Evolutionary conservation across 1,140 invertebrate species (phyloP), one percentile per base, ranked within the genome.

Genomic region (Drosophila azteca): DNA sequence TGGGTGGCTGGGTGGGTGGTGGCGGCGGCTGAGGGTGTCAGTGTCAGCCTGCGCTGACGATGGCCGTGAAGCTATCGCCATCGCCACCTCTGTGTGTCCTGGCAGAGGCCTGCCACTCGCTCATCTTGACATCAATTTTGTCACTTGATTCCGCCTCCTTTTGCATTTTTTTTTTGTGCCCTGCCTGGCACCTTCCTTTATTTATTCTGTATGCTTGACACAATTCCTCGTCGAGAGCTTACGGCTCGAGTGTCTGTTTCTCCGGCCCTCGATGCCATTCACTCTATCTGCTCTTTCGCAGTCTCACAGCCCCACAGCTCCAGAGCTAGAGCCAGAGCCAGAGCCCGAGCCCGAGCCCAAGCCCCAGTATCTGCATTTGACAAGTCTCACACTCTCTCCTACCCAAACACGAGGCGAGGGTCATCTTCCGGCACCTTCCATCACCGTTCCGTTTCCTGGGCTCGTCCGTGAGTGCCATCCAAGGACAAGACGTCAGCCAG

Each of bases 81-180:
- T 39, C 39, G 22, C 43, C 64, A 35, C 52, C 24, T 45, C 52
- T 24, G 22, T 24, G 22, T 39, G 46, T 22, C 50, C 53, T 69
- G 76, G 48, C 61, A 57, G 44, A 31, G 51, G 31, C 31, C 41
- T 51, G 55, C 55, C 67, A 65, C 63, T 61, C 64, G 61, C 77
- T 63, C 82, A 84, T 85, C 81, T 85, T 85, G 81, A 85, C 81
- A 85, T 85, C 78, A 85, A 85, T 85, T 87, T 85, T 75, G 66
- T 71, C 78, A 82, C 82, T 87, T 81, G 73, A 87, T 84, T 73
- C 57, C 53, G 55, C 65, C 64, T 71, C 60, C 74, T 72, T 62
- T 60, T 50, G 39, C 60, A 45, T 46, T 46, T 22, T 58, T 59
- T 31, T 17, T 51, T 43, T 68, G 48, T 50, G 26, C 24, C 24